Base-by-base conservation (phyloP, 2,888 invertebrate genomes). In the Ectropis crepuscularia region DNA sequence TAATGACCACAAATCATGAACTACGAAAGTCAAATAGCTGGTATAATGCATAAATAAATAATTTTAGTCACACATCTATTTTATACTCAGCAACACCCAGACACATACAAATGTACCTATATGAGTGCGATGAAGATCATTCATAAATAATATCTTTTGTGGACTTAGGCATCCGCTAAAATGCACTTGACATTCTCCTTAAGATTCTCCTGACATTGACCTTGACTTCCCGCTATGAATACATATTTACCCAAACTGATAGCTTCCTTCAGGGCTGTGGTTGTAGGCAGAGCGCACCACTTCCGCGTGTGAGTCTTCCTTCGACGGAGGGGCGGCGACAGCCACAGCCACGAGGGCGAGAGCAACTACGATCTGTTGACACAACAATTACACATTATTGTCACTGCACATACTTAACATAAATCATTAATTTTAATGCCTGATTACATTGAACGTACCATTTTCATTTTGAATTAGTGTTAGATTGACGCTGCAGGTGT, bases 391-490 rank as follows among this genome's bases (percentile, higher is more conserved):
- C 28, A 41, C 41, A 41, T 42, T 51, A 41, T 10, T 41, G 2
- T 6, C 41, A 41, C 10, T n/a, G 10, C 11, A 10, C 10, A n/a
- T 28, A 49, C n/a, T 38, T 1, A 28, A 28, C n/a, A 16, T n/a
- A 51, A 10, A 28, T 6, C 6, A n/a, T 7, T 2, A 41, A 41
- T 6, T 16, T 51, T 42, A 10, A 41, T 28, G n/a, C n/a, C n/a
- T n/a, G 16, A 41, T 16, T 6, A 28, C n/a, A 41, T 16, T 28
- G 12, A 41, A 41, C 51, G 41, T 83, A 91, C 92, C 86, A 87
- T 74, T 87, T 91, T 90, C 91, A 92, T 91, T 79, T 83, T 86
- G 75, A 74, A 78, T 59, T 74, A 46, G 48, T 77, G 83, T 78
- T 41, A 72, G 75, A 80, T 78, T 81, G 76, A 69, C 79, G 79